Evolutionary conservation across 2,113 vertebrate genomes (phyloP), one percentile per base, ranked within the genome.

Genomic region (Australoheros scitulus): DNA sequence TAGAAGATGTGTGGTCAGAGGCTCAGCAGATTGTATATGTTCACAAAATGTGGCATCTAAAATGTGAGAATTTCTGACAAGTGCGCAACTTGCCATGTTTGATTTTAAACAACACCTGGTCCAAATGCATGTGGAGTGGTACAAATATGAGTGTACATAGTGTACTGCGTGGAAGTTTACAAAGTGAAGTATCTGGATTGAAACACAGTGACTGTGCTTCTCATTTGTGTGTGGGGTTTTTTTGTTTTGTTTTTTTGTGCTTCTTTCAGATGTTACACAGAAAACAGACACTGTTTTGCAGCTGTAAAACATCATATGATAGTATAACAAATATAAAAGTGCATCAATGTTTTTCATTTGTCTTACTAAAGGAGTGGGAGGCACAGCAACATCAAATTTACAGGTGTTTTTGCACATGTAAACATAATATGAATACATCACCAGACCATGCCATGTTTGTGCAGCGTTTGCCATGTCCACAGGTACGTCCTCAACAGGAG

Each of bases 331-430:
- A 34, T 11, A 55, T n/a, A 34, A 52, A 52, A 70, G 52, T 20
- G 65, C 24, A 14, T 55, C 17, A 52, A 32, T 55, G 47, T 18
- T 34, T 52, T 72, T 72, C 47, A 55, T 32, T 24, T 72, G 47
- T 32, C 17, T 55, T 24, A 34, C 68, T 72, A 55, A 72, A 52
- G 47, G 26, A 55, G 47, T 32, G 24, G 13, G 68, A 55, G 17
- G 11, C 26, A 55, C 52, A n/a, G 32, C 1, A 8, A 72, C 5
- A 34, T 72, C 11, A 34, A 26, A 32, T 55, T 55, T 72, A 8
- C 26, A 14, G n/a, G 68, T 72, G 68, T n/a, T 72, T 72, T 72
- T 72, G 26, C 47, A 72, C 18, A 72, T 34, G 68, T 72, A 72
- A 34, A 72, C 26, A 72, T 34, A 52, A 72, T n/a, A 47, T 14